Evolutionary conservation across 2,888 invertebrate species (phyloP).

Genomic region (Cotesia congregata): DNA sequence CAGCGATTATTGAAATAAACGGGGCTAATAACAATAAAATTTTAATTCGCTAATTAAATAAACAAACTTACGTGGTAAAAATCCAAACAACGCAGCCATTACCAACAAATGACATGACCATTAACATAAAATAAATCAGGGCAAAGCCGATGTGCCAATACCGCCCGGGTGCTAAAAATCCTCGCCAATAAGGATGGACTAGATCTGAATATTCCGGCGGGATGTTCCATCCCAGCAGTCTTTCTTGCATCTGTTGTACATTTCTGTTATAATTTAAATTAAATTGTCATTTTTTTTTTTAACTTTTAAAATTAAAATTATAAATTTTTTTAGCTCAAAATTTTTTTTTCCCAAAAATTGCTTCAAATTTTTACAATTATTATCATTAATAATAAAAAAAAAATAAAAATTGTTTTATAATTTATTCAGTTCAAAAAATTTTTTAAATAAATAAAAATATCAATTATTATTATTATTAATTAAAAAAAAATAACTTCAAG

Average conservation of each 20-base stretch:
- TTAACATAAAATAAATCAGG: constrained; percentile 76
- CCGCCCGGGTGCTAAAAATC: constrained; percentile 77
- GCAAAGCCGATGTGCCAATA: constrained; percentile 79
- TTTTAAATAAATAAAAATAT: no score
- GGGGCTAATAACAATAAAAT: constrained; percentile 5
- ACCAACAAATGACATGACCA: constrained; percentile 76
- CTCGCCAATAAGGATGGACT: constrained; percentile 80
- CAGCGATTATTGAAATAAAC: background rate
- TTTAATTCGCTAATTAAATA: background rate
- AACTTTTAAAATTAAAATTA: background rate
- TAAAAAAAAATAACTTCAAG: no score
- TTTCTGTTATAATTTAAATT: constrained; percentile 49
- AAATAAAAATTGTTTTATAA: no score
- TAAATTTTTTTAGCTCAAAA: background rate
- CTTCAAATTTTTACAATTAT: no score
- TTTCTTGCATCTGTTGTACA: constrained; percentile 63
- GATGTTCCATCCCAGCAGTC: constrained; percentile 78
- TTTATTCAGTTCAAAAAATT: no score
- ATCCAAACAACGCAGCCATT: constrained; percentile 83
- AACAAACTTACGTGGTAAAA: constrained; percentile 77
- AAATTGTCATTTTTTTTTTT: background rate
- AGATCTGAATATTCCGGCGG: constrained; percentile 76
- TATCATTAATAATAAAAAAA: no score
- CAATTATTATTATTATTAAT: no score
- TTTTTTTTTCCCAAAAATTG: no score